Conservation (phyloP, 1,140 invertebrate species). For the Amyelois transitella region DNA sequence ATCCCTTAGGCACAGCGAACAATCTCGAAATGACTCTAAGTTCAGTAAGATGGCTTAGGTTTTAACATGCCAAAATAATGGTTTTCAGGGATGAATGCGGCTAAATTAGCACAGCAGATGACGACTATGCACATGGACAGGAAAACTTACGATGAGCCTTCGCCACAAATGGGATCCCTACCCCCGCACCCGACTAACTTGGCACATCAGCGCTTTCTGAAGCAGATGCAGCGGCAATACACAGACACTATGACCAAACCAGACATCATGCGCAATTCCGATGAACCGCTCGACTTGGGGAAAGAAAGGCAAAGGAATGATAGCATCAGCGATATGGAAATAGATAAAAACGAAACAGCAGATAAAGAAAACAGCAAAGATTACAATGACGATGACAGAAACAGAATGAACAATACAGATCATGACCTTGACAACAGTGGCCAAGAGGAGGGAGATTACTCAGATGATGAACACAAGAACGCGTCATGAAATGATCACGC, state of each 20-base stretch:
- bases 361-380: constrained; percentile 58
- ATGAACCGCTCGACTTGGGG: constrained; percentile 66
- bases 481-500: constrained; percentile 45
- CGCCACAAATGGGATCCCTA: constrained; percentile 65
- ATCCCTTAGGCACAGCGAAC: no score
- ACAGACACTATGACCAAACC: constrained; percentile 56
- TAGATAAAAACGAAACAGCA: constrained; percentile 37
- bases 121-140: constrained; percentile 79
- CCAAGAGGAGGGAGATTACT: constrained; percentile 63
- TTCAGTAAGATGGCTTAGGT: no score
- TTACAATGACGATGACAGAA: constrained; percentile 51
- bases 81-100: constrained; percentile 76
- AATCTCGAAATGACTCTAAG: no score
- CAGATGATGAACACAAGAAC: constrained; percentile 63
- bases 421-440: constrained; percentile 56
- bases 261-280: constrained; percentile 60
- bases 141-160: constrained; percentile 67
- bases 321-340: constrained; percentile 42
- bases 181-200: constrained; percentile 65
- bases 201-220: constrained; percentile 75
- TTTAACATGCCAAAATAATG: background rate
- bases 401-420: constrained; percentile 44
- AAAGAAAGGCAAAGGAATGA: constrained; percentile 61
- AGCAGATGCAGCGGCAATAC: constrained; percentile 77
- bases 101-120: constrained; percentile 83